Conservation (phyloP, 2,113 vertebrate species). For the Paramormyrops kingsleyae region DNA sequence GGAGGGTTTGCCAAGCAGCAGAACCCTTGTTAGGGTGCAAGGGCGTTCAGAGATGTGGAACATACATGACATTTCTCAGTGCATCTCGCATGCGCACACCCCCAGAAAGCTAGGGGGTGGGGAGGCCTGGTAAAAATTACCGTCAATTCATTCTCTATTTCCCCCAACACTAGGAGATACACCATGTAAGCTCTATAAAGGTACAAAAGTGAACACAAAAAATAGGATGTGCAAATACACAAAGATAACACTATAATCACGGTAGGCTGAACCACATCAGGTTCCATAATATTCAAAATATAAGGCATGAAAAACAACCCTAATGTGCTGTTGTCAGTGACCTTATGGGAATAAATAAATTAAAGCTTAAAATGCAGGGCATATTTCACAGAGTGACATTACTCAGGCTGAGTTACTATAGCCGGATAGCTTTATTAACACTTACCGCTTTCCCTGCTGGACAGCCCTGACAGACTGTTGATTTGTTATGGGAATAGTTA, state of each 20-base stretch:
- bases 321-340: neutral
- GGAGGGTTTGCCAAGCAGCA: neutral
- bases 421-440: neutral
- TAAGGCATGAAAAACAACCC: neutral
- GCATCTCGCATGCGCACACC: neutral
- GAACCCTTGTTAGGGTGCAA: neutral
- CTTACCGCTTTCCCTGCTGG: neutral
- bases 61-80: neutral
- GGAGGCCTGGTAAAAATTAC: neutral
- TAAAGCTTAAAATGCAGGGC: neutral
- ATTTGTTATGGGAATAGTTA: neutral
- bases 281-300: neutral
- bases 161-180: neutral
- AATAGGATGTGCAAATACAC: neutral
- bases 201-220: neutral
- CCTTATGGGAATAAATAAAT: neutral
- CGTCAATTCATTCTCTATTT: neutral
- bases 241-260: neutral
- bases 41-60: neutral
- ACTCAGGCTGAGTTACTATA: neutral
- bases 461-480: neutral
- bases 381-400: neutral
- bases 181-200: neutral
- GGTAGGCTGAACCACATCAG: neutral
- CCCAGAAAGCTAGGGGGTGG: neutral